Percentiles rank a stretch among this genome's conserved stretches.
Evolutionary conservation across 1,140 invertebrate genomes (phyloP).

Genomic region (Cyclina sinensis): DNA sequence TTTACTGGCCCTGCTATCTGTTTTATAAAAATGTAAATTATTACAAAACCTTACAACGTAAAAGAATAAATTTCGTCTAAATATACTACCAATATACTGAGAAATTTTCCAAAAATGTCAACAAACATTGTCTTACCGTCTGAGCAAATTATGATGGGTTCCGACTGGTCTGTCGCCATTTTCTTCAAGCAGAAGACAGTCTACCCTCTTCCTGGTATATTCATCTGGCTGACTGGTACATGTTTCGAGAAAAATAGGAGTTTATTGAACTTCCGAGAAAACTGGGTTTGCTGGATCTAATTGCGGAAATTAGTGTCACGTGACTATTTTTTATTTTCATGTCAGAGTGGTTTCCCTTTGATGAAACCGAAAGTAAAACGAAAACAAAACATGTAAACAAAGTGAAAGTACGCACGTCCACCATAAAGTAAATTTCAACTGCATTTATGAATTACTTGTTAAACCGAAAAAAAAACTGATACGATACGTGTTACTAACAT

Average conservation of each 20-base stretch:
- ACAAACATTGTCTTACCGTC: conserved; percentile 31
- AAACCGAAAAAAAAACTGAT: no score
- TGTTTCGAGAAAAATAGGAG: background rate
- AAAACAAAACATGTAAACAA: background rate
- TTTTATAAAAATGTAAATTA: no score
- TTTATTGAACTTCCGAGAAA: background rate
- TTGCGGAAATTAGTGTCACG: conserved; percentile 26
- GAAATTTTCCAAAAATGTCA: conserved; percentile 39
- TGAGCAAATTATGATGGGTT: conserved; percentile 19
- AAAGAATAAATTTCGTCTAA: background rate
- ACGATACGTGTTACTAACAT: no score
- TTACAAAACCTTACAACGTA: background rate
- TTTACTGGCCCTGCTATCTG: no score
- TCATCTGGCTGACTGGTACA: background rate
- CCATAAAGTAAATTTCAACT: no score
- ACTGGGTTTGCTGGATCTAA: background rate
- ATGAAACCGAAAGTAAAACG: conserved; percentile 24
- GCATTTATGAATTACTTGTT: no score
- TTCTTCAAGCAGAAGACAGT: background rate
- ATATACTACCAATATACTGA: no score
- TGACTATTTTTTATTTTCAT: conserved; percentile 8
- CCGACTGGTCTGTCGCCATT: background rate
- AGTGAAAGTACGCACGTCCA: background rate
- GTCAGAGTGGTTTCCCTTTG: background rate
- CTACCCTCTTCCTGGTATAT: background rate